phyloP scores from a whole-genome alignment of 2,888 invertebrate species.

The Criorhina ranunculi region DNA sequence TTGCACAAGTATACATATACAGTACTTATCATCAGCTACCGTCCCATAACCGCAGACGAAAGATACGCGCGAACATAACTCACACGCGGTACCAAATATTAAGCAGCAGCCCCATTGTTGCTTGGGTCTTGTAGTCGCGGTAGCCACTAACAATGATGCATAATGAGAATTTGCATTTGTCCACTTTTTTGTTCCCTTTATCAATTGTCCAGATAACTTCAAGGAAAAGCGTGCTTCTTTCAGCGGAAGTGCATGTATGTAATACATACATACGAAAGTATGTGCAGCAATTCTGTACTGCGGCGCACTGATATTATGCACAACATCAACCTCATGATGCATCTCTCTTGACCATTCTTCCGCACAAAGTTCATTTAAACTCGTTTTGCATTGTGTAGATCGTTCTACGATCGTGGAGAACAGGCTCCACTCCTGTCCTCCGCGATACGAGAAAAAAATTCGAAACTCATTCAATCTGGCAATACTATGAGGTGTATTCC shows the following conservation, averaged over 20 bases:
- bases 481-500: conserved; percentile 47
- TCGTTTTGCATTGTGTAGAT: conserved; percentile 45
- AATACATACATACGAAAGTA: conserved; percentile 21
- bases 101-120: conserved; percentile 7
- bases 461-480: conserved; percentile 20
- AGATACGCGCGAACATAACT: conserved; percentile 64
- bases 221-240: conserved; percentile 63
- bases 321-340: conserved; percentile 14
- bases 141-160: conserved; percentile 5
- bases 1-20: conserved; percentile 24
- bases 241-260: conserved; percentile 65
- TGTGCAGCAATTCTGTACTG: no score
- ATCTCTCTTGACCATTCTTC: conserved; percentile 55
- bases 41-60: conserved; percentile 47
- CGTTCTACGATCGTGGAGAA: conserved; percentile 15
- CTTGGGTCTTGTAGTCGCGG: conserved; percentile 8
- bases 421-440: not conserved
- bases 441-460: not conserved
- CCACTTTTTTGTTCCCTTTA: conserved; percentile 14
- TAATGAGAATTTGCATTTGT: conserved; percentile 58
- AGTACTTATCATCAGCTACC: conserved; percentile 45
- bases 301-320: conserved; percentile 5
- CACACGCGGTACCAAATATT: conserved; percentile 46
- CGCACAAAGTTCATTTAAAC: conserved; percentile 68
- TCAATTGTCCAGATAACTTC: conserved; percentile 41